Evolutionary conservation across 2,797 vertebrate genomes (phyloP).

Genomic region (Myoxocephalus aenaeus): DNA sequence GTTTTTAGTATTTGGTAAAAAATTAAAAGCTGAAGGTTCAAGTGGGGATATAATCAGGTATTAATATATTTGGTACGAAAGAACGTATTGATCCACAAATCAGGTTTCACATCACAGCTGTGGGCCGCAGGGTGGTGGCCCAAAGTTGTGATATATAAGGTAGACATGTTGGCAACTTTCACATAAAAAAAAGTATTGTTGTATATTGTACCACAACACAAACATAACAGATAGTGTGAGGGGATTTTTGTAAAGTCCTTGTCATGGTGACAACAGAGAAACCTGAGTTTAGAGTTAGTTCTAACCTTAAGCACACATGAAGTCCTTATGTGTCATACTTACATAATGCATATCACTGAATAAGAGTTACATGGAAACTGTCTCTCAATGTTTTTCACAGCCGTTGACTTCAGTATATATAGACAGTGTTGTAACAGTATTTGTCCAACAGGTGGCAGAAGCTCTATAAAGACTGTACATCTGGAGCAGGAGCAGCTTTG

Average conservation of each 20-base stretch:
- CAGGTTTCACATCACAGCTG: not conserved
- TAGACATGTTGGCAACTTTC: not conserved
- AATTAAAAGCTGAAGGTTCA: not conserved
- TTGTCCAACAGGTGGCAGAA: conserved; percentile 27
- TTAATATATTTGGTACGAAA: too few relatives aligned
- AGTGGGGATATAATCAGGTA: not conserved
- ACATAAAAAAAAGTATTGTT: too few relatives aligned
- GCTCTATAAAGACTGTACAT: not conserved
- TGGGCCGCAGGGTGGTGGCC: not conserved
- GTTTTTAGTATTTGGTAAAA: not conserved
- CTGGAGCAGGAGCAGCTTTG: not conserved
- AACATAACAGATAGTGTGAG: not conserved
- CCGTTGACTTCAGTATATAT: not conserved
- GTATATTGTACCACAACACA: too few relatives aligned
- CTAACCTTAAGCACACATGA: not conserved
- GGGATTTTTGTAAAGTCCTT: not conserved
- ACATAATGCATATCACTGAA: not conserved
- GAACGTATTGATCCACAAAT: not conserved
- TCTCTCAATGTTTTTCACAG: not conserved
- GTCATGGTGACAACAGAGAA: not conserved
- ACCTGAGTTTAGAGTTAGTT: not conserved
- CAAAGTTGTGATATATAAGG: not conserved
- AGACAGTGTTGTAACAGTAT: not conserved
- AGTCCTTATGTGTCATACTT: not conserved
- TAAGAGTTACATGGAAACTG: not conserved